These are phyloP conservation scores for Atlantisia rogersi DNA, from an alignment of 2,113 vertebrate species.

Conservation along the genomic window DNA sequence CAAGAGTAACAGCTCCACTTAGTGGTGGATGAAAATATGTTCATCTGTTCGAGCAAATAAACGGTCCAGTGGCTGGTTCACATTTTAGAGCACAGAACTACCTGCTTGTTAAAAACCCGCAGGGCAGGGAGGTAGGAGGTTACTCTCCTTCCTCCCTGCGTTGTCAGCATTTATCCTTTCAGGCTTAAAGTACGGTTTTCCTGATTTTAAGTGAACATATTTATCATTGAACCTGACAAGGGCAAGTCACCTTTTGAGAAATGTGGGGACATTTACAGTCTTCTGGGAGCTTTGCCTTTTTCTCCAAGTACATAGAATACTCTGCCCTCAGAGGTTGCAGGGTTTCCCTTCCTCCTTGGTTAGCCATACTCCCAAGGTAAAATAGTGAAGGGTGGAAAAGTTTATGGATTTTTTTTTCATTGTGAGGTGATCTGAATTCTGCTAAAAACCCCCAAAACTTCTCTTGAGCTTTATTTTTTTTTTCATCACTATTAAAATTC, in stretches of 20 bases:
- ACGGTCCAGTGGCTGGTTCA: neutral
- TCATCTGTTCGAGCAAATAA: neutral
- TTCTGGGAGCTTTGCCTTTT: neutral
- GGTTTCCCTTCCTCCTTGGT: neutral
- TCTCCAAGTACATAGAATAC: neutral
- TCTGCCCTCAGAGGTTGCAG: neutral
- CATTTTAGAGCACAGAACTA: neutral
- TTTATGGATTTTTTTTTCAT: neutral
- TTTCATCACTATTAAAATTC: neutral
- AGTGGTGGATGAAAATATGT: slow-evolving; percentile 67
- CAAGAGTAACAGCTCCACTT: slow-evolving; percentile 75
- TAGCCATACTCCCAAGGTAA: neutral
- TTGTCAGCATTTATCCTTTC: neutral
- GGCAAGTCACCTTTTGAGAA: neutral
- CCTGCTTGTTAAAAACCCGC: neutral
- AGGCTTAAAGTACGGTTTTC: neutral
- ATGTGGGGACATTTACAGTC: fast-evolving
- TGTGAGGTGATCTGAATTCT: neutral
- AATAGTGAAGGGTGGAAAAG: neutral
- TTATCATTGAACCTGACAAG: neutral
- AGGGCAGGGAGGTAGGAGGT: neutral
- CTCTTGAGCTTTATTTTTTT: neutral
- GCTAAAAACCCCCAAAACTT: neutral
- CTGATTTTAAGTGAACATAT: neutral
- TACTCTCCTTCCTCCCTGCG: neutral